Evolutionary conservation across 1,140 invertebrate species (phyloP).

Genomic region (Homarus americanus): DNA sequence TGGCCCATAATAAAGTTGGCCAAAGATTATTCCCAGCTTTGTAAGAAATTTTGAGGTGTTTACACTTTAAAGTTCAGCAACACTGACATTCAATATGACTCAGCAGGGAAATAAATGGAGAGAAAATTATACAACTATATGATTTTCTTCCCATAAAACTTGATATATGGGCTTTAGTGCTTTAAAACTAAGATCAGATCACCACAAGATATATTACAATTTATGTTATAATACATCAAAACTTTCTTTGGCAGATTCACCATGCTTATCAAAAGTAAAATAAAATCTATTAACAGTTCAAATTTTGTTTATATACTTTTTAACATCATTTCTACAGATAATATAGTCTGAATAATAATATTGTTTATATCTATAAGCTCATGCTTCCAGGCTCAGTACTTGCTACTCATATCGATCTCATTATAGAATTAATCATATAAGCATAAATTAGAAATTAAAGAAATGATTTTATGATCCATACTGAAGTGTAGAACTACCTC

Average conservation of each 20-base stretch:
- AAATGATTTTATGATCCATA: neutral
- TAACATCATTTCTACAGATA: neutral
- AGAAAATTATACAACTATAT: too few species aligned
- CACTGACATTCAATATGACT: neutral
- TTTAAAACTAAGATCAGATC: too few species aligned
- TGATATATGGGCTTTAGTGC: too few species aligned
- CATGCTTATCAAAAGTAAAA: neutral
- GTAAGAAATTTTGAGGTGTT: too few species aligned
- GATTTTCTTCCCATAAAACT: too few species aligned
- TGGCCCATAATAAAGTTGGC: neutral
- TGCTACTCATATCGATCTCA: neutral
- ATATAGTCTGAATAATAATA: neutral
- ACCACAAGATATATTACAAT: neutral
- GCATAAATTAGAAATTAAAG: neutral
- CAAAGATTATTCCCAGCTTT: too few species aligned
- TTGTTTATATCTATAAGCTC: too few species aligned
- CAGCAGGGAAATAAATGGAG: too few species aligned
- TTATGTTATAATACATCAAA: neutral
- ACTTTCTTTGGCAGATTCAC: neutral
- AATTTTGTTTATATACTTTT: neutral
- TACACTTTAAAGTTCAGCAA: neutral
- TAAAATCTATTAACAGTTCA: neutral
- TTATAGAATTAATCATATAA: neutral
- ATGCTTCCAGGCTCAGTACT: neutral
- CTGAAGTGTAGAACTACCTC: neutral